Evolutionary conservation across 2,888 invertebrate genomes (phyloP).

Genomic region (Cepaea hortensis): DNA sequence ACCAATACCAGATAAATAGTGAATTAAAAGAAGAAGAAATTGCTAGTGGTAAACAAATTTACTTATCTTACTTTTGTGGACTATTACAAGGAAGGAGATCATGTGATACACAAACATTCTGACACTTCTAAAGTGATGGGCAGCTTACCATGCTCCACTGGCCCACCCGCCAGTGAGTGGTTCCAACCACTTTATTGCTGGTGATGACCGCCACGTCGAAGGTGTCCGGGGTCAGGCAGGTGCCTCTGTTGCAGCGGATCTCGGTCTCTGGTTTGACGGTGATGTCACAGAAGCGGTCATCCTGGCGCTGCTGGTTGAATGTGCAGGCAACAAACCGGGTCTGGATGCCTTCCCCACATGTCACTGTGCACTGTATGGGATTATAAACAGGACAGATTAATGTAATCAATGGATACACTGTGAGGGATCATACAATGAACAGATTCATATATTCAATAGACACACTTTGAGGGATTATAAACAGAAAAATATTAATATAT

Average conservation of each 20-base stretch:
- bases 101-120: not conserved
- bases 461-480: conserved; percentile 77
- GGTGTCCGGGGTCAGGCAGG: conserved; percentile 60
- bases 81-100: not conserved
- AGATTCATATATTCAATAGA: no score
- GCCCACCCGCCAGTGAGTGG: conserved; percentile 76
- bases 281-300: conserved; percentile 56
- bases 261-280: conserved; percentile 61
- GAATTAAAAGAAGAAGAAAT: no score
- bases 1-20: no score
- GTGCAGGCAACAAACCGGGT: conserved; percentile 82
- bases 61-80: no score
- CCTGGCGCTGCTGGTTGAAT: conserved; percentile 58
- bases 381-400: no score
- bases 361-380: conserved; percentile 80
- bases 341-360: conserved; percentile 82
- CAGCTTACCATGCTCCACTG: conserved; percentile 77
- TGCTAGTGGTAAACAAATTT: no score
- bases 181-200: conserved; percentile 65
- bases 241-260: conserved; percentile 62
- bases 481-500: no score
- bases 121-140: not conserved
- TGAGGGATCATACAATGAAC: not conserved
- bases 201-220: conserved; percentile 63
- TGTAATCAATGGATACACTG: conserved; percentile 77